Evolutionary conservation across 2,888 invertebrate genomes (phyloP), one percentile per base, ranked within the genome.

Genomic region (Drosophila maculinotata): DNA sequence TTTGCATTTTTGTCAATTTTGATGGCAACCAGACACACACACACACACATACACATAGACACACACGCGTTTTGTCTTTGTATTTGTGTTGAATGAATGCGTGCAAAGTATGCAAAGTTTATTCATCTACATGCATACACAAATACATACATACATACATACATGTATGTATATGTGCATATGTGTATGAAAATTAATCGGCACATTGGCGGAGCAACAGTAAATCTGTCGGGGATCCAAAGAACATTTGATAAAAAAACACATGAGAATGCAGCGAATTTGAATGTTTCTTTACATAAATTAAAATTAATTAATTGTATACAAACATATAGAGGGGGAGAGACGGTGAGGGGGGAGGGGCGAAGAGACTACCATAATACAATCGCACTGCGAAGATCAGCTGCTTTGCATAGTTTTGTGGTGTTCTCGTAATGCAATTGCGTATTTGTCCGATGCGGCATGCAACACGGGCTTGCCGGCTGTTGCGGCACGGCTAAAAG

Each of bases 1-100:
- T 87, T 85, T 86, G 76, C 76, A 87, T 85, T 85, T 80, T 83
- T 83, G 87, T 82, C 85, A 87, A 84, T 87, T 84, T 81, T 79
- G 74, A 84, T 69, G 69, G 73, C 66, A 45, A 67, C 80, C 66
- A 60, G 62, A 67, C 54, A 48, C 62, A 60, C 52, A 57, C 39
- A 44, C 51, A 48, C n/a, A 33, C 53, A 31, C 28, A 31, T 45
- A 33, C 15, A 30, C 14, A 15, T 33, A 41, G 6, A 12, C 8
- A 12, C n/a, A 26, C 10, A 17, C 35, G 38, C 15, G 17, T 20
- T 17, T 9, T 10, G 7, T 36, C 10, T 17, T 10, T 42, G 63
- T 41, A 52, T 59, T 42, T 44, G 67, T 39, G 64, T 57, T 63
- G 65, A 66, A 71, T 73, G 75, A 71, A 66, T 72, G 72, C 62